Evolutionary conservation across 2,888 invertebrate genomes (phyloP), one percentile per base, ranked within the genome.

Genomic region (Plutella xylostella): DNA sequence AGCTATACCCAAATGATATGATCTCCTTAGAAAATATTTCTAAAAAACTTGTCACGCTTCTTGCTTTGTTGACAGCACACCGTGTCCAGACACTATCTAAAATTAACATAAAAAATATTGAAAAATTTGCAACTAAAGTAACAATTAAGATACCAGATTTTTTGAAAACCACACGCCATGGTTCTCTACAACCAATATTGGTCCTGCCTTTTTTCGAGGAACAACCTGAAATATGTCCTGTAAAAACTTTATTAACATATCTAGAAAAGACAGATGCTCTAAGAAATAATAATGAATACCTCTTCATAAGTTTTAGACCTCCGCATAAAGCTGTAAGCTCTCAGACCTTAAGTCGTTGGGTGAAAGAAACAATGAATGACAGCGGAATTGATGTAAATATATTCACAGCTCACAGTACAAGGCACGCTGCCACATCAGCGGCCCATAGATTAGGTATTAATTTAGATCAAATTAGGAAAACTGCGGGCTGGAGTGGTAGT

Each of bases 21-120:
- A n/a, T n/a, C n/a, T 7, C 19, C 15, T 18, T 47, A 7, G 39
- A 49, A 40, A 34, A 40, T 15, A 14, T 53, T 12, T 43, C 52
- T 1, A 50, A 51, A 37, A 58, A 57, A 42, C 34, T 51, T 15
- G 38, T 53, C 5, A 55, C 52, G 5, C 43, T 57, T 18, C 41
- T 56, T n/a, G 55, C 55, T 11, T 40, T 57, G 6, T 33, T 46
- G 7, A 55, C 56, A 5, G 56, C 49, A 2, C 57, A 58, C 30
- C 44, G 58, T 30, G 45, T 51, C 2, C 53, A 48, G 34, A 58
- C 57, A 0, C 46, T 56, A 19, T 48, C 51, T 11, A 46, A 34
- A 5, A 22, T 22, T 9, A 22, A 22, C 5, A 5, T 22, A 22
- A 6, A 5, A 5, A 9, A 22, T 22, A 22, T 22, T n/a, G n/a